These are phyloP conservation scores for Pachyuromys duprasi DNA, from an alignment of 2,797 vertebrate species.

Conservation along the genomic window DNA sequence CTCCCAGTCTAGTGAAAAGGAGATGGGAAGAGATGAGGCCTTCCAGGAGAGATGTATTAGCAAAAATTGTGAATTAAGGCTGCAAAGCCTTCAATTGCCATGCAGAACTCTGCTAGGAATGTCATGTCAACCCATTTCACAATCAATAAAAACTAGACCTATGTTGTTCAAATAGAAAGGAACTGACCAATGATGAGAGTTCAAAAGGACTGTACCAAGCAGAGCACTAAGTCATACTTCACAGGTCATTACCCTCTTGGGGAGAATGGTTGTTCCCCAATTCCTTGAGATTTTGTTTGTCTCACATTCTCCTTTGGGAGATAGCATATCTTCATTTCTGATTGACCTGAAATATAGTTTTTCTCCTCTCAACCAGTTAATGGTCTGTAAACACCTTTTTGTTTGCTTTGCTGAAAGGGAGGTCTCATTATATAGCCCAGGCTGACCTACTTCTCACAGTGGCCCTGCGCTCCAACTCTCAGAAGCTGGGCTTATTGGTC, in stretches of 20 bases:
- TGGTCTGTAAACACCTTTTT: slow-evolving; percentile 15
- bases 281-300: background rate
- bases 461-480: background rate
- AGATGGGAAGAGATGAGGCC: background rate
- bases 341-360: slow-evolving; percentile 30
- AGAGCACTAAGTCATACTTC: background rate
- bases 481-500: background rate
- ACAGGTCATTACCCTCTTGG: background rate
- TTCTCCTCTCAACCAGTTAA: slow-evolving; percentile 39
- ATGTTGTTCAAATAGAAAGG: background rate
- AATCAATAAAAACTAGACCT: background rate
- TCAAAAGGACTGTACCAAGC: background rate
- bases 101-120: background rate
- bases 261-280: background rate
- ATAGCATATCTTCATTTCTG: slow-evolving; percentile 29
- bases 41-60: background rate
- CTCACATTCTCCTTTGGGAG: background rate
- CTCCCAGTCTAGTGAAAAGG: background rate
- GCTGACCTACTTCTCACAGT: background rate
- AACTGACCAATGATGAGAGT: background rate
- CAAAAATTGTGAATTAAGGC: background rate
- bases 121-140: background rate
- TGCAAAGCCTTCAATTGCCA: background rate
- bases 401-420: background rate
- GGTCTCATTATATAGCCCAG: background rate